A percentile compares a stretch with the other conserved stretches of the same genome.
Conservation (phyloP, 2,888 invertebrate species). For the Serrognathus titanus region DNA sequence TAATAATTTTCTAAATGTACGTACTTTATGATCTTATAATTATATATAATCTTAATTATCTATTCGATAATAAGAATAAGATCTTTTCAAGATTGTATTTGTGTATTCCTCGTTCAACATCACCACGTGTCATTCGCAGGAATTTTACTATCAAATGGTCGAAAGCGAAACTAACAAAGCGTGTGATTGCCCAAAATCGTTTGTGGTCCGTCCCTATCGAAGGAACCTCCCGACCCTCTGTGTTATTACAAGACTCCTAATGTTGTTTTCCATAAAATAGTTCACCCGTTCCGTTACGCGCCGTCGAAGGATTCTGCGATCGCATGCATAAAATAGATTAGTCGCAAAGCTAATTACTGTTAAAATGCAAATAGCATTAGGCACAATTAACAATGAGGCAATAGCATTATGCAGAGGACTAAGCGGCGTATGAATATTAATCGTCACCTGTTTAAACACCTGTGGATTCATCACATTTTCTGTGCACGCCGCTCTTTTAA, state of each 20-base stretch:
- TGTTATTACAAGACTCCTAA: conserved; percentile 20
- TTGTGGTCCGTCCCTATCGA: conserved; percentile 33
- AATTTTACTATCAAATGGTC: conserved; percentile 51
- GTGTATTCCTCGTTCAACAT: conserved; percentile 31
- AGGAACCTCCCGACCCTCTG: conserved; percentile 11
- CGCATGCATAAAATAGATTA: neutral
- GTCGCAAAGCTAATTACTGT: neutral
- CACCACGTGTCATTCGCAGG: conserved; percentile 47
- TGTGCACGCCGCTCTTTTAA: conserved; percentile 21
- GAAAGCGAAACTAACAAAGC: conserved; percentile 44
- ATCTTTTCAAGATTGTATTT: conserved; percentile 24
- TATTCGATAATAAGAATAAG: too few species aligned
- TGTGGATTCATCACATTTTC: conserved; percentile 31
- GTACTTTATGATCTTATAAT: too few species aligned
- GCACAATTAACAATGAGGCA: neutral
- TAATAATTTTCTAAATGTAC: too few species aligned
- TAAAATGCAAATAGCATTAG: neutral
- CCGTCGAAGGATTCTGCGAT: neutral
- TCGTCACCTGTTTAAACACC: conserved; percentile 30
- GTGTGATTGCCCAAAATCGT: conserved; percentile 48
- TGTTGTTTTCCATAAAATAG: conserved; percentile 18
- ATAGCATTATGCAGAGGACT: conserved; percentile 3
- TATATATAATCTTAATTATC: too few species aligned
- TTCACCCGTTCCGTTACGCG: neutral
- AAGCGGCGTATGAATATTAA: conserved; percentile 26